Evolutionary conservation across 30 jellyfish, hydroid and myxozoan genomes (phyloP).

Genomic region (Phacellophora camtschatica): DNA sequence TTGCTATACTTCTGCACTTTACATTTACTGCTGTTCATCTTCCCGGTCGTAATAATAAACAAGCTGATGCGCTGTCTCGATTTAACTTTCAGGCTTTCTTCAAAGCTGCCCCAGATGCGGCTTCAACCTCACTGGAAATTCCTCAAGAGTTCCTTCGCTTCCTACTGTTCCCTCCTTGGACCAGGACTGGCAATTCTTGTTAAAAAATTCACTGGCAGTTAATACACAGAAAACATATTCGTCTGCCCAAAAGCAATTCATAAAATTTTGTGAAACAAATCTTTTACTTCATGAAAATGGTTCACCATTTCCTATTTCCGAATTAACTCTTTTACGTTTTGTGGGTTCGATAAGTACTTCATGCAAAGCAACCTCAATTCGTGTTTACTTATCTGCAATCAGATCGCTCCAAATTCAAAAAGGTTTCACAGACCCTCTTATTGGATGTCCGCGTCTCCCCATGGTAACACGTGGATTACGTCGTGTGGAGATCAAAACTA

Average conservation of each 20-base stretch:
- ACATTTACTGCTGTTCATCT: background rate
- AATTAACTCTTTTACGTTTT: background rate
- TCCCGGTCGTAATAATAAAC: background rate
- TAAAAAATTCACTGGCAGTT: background rate
- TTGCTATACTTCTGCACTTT: background rate
- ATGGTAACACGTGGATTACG: background rate
- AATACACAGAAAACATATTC: background rate
- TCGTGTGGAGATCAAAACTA: background rate
- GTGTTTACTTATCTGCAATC: background rate
- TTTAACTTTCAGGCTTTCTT: background rate
- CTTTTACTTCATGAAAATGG: background rate
- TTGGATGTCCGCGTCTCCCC: background rate
- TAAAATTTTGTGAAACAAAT: background rate
- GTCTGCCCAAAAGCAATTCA: background rate
- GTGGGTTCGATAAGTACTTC: background rate
- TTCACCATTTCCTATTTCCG: background rate
- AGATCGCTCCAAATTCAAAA: background rate
- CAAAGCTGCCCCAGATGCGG: constrained; percentile 12
- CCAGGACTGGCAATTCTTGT: background rate
- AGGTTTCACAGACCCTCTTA: background rate
- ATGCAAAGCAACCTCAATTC: background rate
- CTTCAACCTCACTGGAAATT: background rate
- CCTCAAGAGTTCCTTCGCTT: background rate
- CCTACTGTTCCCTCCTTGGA: background rate
- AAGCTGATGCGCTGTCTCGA: constrained; percentile 36